Base-by-base conservation (phyloP, 2,797 vertebrate genomes). In the Florisuga fusca region DNA sequence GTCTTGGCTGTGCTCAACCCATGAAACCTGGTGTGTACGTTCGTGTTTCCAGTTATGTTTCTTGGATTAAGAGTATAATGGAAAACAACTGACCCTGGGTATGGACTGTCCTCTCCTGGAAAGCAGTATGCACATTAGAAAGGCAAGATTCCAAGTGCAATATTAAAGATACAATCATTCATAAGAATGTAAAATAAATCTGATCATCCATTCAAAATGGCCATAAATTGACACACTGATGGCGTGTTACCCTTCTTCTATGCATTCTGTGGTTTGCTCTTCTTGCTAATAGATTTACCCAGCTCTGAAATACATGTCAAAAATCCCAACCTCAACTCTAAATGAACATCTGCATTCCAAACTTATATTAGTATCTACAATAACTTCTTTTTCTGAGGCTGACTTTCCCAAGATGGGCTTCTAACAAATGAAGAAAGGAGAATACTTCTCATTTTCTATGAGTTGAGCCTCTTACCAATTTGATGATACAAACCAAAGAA, bases 21-120 rank as follows among this genome's bases (percentile, higher is more conserved):
- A 99, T 99, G 98, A 99, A 98, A 95, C 99, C 99, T 9, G 99
- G 99, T 13, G 99, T 99, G 93, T 99, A 99, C 5, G 99, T 98
- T 18, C 98, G 99, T 16, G 98, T 99, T 36, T 99, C 99, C 69
- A 98, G 94, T 58, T 99, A 98, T 64, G 57, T 98, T 25, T 51
- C 97, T 87, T 99, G 99, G 99, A 99, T 99, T 59, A 94, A 98
- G 9, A 77, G 0, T n/a, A 90, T 96, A 71, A 98, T 99, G 63
- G 97, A 77, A 92, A 94, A 12, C 20, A 75, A 97, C 79, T 98
- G 90, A 97, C 75, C 25, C 29, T 63, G 71, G n/a, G n/a, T 76
- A 33, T 64, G 61, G 62, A 68, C 16, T 79, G 11, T 64, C 33
- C n/a, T 83, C 57, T 84, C 54, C 77, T 81, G 34, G 76, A 78